Base-by-base conservation (phyloP, 35 echinoderm and acorn worm species). In the Apostichopus parvimensis region DNA sequence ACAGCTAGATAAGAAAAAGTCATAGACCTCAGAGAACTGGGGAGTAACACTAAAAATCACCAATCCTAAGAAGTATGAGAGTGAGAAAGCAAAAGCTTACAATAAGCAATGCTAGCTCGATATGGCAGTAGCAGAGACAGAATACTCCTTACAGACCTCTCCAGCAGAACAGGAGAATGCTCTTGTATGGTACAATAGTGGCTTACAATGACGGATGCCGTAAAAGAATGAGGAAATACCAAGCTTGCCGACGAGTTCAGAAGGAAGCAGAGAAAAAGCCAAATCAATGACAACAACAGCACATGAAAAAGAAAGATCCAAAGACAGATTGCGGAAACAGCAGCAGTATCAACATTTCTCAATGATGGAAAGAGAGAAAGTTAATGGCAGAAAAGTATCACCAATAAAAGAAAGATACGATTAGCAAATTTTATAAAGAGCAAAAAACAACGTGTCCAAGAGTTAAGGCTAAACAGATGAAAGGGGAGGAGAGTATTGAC, bases 401-500 rank as follows among this genome's bases (percentile, higher is more conserved):
- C 58, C 54, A 86, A 86, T 5, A 86, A 22, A 64, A 59, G 20
- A 57, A 10, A 11, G 59, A 86, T 24, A 56, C 9, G 6, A n/a
- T 57, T 6, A 86, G 12, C 7, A 57, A n/a, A 14, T 5, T 64
- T 10, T 64, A 13, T 57, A 2, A 86, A 11, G 82, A 86, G 20
- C 0, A 86, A 64, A 20, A 34, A 4, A 15, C 23, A 79, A 53
- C 28, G 57, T 79, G 52, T 88, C 60, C 77, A 93, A 65, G 34
- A 78, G 21, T 1, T 80, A 57, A 9, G 6, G 62, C 80, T n/a
- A 24, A 91, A 60, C 14, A 83, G 4, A 53, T 22, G 73, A 28
- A 80, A 92, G 59, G 77, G 81, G 18, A 79, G 78, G 20, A 72
- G 54, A 14, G 4, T 20, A 14, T 92, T 24, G 83, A 95, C 54